Conservation (phyloP, 2,888 invertebrate genomes). For the Ectemnius cavifrons region DNA sequence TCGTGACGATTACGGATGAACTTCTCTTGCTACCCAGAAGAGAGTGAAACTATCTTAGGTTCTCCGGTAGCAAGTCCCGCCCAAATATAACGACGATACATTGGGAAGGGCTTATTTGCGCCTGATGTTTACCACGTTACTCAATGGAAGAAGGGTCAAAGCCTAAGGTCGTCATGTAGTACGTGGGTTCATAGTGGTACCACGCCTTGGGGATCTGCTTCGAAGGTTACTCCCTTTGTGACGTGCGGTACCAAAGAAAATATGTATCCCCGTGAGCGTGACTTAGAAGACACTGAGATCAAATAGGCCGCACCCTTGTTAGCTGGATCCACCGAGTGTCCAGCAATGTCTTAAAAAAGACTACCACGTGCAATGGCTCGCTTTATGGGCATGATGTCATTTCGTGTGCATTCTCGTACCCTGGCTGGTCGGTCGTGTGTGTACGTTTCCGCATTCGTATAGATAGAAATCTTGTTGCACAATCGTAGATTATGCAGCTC, state of each 20-base stretch:
- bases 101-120: neutral
- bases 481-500: too few species aligned
- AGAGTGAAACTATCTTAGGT: neutral
- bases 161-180: neutral
- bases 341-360: slow-evolving; percentile 34
- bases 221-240: slow-evolving; percentile 25
- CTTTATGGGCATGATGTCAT: slow-evolving; percentile 12
- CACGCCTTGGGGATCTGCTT: slow-evolving; percentile 29
- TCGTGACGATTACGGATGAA: slow-evolving; percentile 37
- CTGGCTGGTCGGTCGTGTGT: neutral
- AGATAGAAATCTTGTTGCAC: too few species aligned
- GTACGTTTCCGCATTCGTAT: too few species aligned
- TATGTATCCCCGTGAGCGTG: slow-evolving; percentile 24
- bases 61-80: neutral
- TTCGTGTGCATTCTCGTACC: neutral
- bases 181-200: neutral
- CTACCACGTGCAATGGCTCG: neutral
- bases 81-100: neutral
- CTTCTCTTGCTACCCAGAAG: slow-evolving; percentile 10
- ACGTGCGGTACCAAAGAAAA: slow-evolving; percentile 25
- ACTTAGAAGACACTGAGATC: slow-evolving; percentile 42
- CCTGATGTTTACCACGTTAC: neutral
- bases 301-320: slow-evolving; percentile 56
- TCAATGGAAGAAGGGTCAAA: neutral
- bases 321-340: slow-evolving; percentile 30